phyloP scores from a whole-genome alignment of 1,140 invertebrate genomes.

The Aphelinus atriplicis region DNA sequence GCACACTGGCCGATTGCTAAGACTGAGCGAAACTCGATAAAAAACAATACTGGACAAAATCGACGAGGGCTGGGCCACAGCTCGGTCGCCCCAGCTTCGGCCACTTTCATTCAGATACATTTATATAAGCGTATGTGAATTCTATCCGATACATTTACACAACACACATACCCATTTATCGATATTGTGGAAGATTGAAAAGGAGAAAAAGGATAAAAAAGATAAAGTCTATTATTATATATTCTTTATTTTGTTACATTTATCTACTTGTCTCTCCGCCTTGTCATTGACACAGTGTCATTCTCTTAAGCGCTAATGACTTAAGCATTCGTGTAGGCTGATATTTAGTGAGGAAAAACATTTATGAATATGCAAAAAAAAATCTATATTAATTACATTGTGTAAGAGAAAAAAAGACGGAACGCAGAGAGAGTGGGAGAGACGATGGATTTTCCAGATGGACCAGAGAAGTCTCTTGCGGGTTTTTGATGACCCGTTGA shows the following conservation, averaged over 20 bases:
- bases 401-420: slow-evolving; percentile 19
- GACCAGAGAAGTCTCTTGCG: slow-evolving; percentile 15
- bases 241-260: slow-evolving; percentile 31
- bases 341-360: slow-evolving; percentile 41
- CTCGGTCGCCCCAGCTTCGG: not conserved
- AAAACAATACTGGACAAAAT: not conserved
- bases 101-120: not conserved
- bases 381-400: slow-evolving; percentile 26
- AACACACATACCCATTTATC: not conserved
- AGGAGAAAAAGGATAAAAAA: not conserved
- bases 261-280: slow-evolving; percentile 11
- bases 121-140: slow-evolving; percentile 8
- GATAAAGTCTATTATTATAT: slow-evolving; percentile 15
- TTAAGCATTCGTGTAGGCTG: slow-evolving; percentile 30
- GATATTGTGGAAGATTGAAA: not conserved
- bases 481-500: slow-evolving; percentile 14
- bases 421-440: slow-evolving; percentile 25
- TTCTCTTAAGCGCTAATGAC: slow-evolving; percentile 39
- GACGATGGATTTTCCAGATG: slow-evolving; percentile 19
- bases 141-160: slow-evolving; percentile 1
- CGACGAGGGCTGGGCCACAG: not conserved
- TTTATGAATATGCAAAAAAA: slow-evolving; percentile 4
- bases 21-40: slow-evolving; percentile 18
- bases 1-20: not conserved
- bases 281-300: slow-evolving; percentile 28